Evolutionary conservation across 2,888 invertebrate genomes (phyloP), one percentile per base, ranked within the genome.

Genomic region (Drosophila neutralis): DNA sequence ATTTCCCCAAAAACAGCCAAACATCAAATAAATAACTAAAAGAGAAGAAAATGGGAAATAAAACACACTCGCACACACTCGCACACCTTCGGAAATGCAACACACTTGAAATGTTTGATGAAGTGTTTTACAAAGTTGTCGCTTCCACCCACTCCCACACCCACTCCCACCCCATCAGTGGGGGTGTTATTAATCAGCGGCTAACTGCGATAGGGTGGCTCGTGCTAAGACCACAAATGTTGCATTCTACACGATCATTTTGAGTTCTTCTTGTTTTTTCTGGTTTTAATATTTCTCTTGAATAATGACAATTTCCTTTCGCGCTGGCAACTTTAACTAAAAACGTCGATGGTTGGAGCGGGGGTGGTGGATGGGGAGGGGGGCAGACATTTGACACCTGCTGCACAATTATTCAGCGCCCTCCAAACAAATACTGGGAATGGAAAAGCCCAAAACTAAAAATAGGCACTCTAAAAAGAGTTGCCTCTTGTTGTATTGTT

Each of bases 41-140:
- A 52, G 21, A 56, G 38, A 29, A 51, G 29, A 31, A 35, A 36
- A 48, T 13, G 7, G 2, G 21, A 63, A 64, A 36, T 33, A 53
- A 51, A 24, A 29, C 27, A 27, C 27, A 27, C 27, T 27, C 38
- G 45, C 13, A 61, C 27, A 27, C 27, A 27, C 27, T 27, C 52
- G 31, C 62, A 61, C 77, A 77, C 77, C 77, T 77, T 73, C 40
- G 8, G 29, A 63, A 45, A 61, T 29, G 61, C 38, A 45, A 49
- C 36, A 62, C 66, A 78, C 76, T 80, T 69, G 78, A 80, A 64
- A 78, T 86, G 82, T 86, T 82, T 86, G 87, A 87, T 87, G 87
- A 84, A 87, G 89, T 87, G 89, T 79, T 79, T 81, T 89, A 87
- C 89, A 87, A 84, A 81, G 78, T 81, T 87, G 89, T 88, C 76